Evolutionary conservation across 2,888 invertebrate genomes (phyloP).

Genomic region (Cataglyphis livida): DNA sequence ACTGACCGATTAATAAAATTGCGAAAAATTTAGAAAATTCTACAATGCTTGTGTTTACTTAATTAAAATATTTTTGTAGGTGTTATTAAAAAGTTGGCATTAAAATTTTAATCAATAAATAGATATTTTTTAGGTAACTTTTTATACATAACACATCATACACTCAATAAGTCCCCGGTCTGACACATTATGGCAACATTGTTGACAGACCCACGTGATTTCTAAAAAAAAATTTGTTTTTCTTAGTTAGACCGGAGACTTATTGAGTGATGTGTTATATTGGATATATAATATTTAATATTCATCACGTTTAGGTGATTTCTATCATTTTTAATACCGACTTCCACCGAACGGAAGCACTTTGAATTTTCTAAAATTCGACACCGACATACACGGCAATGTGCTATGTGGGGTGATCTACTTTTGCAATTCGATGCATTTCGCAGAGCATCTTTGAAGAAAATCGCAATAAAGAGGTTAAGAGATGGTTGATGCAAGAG

Average conservation of each 20-base stretch:
- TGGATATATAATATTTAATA: too few species aligned
- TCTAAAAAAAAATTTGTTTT: too few species aligned
- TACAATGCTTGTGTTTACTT: background rate
- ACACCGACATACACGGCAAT: constrained; percentile 12
- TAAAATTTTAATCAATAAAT: background rate
- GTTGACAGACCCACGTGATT: too few species aligned
- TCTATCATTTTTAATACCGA: constrained; percentile 4
- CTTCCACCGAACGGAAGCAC: background rate
- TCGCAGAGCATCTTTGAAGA: constrained; percentile 59
- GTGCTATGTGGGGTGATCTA: constrained; percentile 21
- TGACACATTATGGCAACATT: too few species aligned
- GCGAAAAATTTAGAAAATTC: background rate
- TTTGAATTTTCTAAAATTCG: constrained; percentile 18
- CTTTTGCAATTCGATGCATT: constrained; percentile 67
- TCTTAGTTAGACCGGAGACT: too few species aligned
- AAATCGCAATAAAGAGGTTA: constrained; percentile 63
- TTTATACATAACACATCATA: background rate
- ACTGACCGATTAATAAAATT: background rate
- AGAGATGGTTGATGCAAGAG: constrained; percentile 54
- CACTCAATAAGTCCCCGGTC: too few species aligned
- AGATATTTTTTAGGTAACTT: background rate
- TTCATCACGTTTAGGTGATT: background rate
- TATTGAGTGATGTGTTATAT: too few species aligned
- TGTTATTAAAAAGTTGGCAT: background rate
- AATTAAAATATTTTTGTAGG: background rate